Evolutionary conservation across 2,797 vertebrate genomes (phyloP).

Genomic region (Sibirionetta formosa): DNA sequence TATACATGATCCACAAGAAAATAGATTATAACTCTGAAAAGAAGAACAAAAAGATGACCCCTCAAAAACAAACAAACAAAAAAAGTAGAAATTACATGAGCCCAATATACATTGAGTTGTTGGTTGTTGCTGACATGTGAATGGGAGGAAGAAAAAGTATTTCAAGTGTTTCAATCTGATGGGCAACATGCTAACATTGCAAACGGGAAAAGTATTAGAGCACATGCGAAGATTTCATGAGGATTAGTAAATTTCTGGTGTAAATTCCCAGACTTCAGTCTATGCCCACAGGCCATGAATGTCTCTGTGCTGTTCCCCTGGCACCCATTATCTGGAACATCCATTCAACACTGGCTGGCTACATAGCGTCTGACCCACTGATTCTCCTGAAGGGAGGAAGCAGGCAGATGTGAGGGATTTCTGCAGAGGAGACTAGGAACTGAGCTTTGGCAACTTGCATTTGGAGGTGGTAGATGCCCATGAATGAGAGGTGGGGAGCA

Average conservation of each 20-base stretch:
- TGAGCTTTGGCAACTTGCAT: not conserved
- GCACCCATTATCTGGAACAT: not conserved
- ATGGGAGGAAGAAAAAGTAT: not conserved
- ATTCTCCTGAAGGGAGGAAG: not conserved
- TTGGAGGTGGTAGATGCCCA: rapidly evolving
- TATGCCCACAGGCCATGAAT: not conserved
- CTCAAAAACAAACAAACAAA: rapidly evolving
- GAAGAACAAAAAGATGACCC: not conserved
- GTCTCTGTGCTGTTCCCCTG: not conserved
- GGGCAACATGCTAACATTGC: not conserved
- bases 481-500: rapidly evolving
- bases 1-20: not conserved
- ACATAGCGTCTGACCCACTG: not conserved
- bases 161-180: not conserved
- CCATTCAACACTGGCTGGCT: rapidly evolving
- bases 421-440: not conserved
- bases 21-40: not conserved
- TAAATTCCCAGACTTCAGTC: not conserved
- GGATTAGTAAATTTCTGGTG: not conserved
- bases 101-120: not conserved
- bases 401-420: not conserved
- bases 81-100: not conserved
- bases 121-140: not conserved
- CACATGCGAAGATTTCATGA: not conserved
- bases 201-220: not conserved